Base-by-base conservation (phyloP, 2,888 invertebrate genomes). In the Marronus borbonicus region DNA sequence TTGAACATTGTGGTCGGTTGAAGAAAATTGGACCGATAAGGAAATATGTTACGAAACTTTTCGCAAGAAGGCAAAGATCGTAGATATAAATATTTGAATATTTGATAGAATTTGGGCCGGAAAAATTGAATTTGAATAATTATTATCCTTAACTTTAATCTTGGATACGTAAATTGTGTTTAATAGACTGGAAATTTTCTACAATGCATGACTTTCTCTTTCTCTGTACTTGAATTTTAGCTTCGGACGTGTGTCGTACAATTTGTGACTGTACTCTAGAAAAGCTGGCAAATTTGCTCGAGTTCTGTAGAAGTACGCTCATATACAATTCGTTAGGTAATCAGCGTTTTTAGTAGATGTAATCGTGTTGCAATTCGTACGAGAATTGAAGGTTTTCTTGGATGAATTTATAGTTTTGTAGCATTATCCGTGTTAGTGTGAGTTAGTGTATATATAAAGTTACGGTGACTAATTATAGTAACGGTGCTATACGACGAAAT, bases 231-330 rank as follows among this genome's bases (percentile, higher is more conserved):
- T 55, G 17, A 55, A 55, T 55, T 55, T 55, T 8, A 20, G n/a
- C 20, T 5, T 52, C n/a, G 14, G 5, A 52, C n/a, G 7, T 20
- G 55, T 55, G 2, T 17, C 20, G 20, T 4, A 12, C 8, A 12
- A 44, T 44, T 44, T 44, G 44, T 44, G 44, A 44, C 44, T 44
- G 44, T 44, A 44, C 44, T 44, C 2, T 44, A 44, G 10, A 44
- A 44, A 10, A 28, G 10, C 62, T 17, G 50, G 12, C 49, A 24
- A 24, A 50, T 49, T 74, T 36, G 72, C 72, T 76, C 79, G 74
- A 49, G 65, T 77, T 65, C 17, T 31, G 31, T 31, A 31, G 24
- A 28, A 17, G 44, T 50, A 80, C 78, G 77, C 24, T 24, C 75
- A 76, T 78, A 44, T 44, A 8, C 44, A 44, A 12, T 44, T 44